Conservation (phyloP, 2,113 vertebrate genomes). For the Neolamprologus sp. region DNA sequence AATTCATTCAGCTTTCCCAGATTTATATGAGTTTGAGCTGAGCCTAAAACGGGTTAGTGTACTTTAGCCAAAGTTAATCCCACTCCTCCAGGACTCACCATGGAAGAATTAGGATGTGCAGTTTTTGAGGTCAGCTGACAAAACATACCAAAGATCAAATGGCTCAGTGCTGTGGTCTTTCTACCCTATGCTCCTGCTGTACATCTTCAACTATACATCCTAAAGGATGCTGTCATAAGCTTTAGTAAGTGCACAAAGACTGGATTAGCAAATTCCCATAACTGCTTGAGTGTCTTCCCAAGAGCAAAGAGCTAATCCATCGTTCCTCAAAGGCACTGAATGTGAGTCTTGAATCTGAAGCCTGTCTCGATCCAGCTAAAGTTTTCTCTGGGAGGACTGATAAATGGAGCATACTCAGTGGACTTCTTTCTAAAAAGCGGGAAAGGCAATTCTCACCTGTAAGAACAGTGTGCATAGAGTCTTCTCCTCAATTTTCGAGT, state of each 20-base stretch:
- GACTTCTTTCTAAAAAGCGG: not conserved
- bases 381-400: not conserved
- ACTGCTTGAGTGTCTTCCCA: not conserved
- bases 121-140: not conserved
- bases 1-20: not conserved
- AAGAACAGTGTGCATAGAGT: not conserved
- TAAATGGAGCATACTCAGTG: not conserved
- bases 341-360: not conserved
- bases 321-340: not conserved
- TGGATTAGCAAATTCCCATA: not conserved
- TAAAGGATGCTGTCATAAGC: not conserved
- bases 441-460: not conserved
- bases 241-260: not conserved
- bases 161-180: fast-evolving
- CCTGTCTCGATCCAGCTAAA: not conserved
- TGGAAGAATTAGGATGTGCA: not conserved
- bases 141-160: not conserved
- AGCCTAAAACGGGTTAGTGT: not conserved
- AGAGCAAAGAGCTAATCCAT: not conserved
- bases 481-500: not conserved
- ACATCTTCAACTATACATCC: not conserved
- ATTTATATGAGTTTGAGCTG: not conserved
- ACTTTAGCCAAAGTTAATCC: not conserved
- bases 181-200: not conserved
- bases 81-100: not conserved